phyloP scores from a whole-genome alignment of 2,113 vertebrate genomes.

The Tenebrosternarchus preto region DNA sequence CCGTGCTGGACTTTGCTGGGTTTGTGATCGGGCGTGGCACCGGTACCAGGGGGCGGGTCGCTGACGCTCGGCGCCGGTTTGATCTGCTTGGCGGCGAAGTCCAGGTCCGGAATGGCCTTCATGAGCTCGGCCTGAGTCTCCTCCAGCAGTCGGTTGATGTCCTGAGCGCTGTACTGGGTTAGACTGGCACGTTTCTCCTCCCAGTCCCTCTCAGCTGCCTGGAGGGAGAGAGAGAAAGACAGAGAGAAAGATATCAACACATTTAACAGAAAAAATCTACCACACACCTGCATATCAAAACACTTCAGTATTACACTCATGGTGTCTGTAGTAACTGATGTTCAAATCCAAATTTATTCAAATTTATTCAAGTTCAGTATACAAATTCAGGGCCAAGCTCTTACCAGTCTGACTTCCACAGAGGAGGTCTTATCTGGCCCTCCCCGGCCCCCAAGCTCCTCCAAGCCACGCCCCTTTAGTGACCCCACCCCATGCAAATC shows the following conservation, averaged over 20 bases:
- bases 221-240: constrained; percentile 6
- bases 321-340: no score
- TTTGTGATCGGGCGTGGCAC: constrained; percentile 84
- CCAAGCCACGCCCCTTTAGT: constrained; percentile 80
- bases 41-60: constrained; percentile 54
- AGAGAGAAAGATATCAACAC: not conserved
- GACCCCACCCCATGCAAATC: constrained; percentile 73
- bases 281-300: no score
- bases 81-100: constrained; percentile 92
- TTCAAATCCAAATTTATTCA: no score
- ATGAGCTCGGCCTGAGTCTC: constrained; percentile 97
- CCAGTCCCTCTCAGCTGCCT: constrained; percentile 97
- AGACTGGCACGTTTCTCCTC: constrained; percentile 95
- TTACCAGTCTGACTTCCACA: constrained; percentile 85
- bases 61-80: constrained; percentile 55
- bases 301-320: no score
- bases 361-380: no score
- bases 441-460: constrained; percentile 82
- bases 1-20: constrained; percentile 78
- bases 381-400: constrained; percentile 6
- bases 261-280: no score
- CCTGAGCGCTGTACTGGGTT: constrained; percentile 94
- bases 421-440: constrained; percentile 85
- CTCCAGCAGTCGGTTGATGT: constrained; percentile 95
- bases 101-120: constrained; percentile 97